Percentiles rank a stretch among this genome's conserved stretches.
Evolutionary conservation across 64 coral and sea anemone species (phyloP).

Genomic region (Exaiptasia diaphana): DNA sequence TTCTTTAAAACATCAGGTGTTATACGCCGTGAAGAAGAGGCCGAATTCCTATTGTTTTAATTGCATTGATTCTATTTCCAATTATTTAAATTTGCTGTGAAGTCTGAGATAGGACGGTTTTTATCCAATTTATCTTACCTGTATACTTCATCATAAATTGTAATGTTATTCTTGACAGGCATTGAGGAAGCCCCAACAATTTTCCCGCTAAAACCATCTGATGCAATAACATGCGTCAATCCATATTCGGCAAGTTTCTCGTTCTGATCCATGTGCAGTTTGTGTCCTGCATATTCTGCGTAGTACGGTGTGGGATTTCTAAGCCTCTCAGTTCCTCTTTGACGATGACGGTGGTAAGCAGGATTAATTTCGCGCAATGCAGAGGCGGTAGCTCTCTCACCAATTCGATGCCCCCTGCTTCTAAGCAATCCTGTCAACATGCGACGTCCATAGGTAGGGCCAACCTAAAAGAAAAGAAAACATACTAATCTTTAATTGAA

Average conservation of each 20-base stretch:
- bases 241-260: constrained; percentile 42
- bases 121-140: too few species aligned
- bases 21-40: too few species aligned
- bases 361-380: not conserved
- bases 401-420: constrained; percentile 20
- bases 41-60: too few species aligned
- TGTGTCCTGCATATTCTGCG: constrained; percentile 45
- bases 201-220: constrained; percentile 42
- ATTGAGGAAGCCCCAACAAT: constrained; percentile 47
- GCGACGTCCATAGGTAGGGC: constrained; percentile 31
- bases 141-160: constrained; percentile 49
- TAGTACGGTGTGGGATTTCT: constrained; percentile 37
- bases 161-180: constrained; percentile 56
- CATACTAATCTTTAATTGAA: too few species aligned
- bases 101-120: too few species aligned
- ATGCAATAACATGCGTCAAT: constrained; percentile 26
- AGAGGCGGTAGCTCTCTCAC: not conserved
- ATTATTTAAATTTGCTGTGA: too few species aligned
- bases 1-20: too few species aligned
- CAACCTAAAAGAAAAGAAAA: too few species aligned
- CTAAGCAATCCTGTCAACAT: constrained; percentile 33
- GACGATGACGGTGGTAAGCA: constrained; percentile 3
- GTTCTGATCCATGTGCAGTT: constrained; percentile 43
- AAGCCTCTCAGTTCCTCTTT: constrained; percentile 13
- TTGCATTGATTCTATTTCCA: too few species aligned